Evolutionary conservation across 1,140 invertebrate genomes (phyloP).

Genomic region (Aphelenchoides avenae): DNA sequence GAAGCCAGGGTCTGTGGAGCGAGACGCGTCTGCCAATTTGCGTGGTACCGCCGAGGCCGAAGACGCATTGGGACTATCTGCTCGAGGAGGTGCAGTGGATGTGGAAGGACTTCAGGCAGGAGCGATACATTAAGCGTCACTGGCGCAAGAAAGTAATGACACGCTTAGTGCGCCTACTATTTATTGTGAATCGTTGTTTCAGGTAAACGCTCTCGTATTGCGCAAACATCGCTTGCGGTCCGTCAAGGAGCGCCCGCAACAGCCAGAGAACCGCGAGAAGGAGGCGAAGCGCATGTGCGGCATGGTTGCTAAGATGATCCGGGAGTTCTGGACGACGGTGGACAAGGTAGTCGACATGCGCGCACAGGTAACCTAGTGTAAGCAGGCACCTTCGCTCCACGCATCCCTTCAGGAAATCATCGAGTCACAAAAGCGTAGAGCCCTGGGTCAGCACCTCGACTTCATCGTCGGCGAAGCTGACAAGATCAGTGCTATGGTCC

Average conservation of each 20-base stretch:
- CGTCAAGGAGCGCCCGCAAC: conserved; percentile 7
- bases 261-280: conserved; percentile 17
- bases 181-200: conserved; percentile 10
- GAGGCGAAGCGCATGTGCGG: conserved; percentile 71
- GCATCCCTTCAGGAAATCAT: conserved; percentile 50
- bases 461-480: conserved; percentile 98
- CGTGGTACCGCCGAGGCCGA: conserved; percentile 48
- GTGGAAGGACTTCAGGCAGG: conserved; percentile 90
- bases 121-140: conserved; percentile 93
- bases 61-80: conserved; percentile 91
- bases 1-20: conserved; percentile 49
- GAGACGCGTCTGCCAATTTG: conserved; percentile 44
- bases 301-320: conserved; percentile 84
- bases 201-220: background rate
- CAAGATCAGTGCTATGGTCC: conserved; percentile 74
- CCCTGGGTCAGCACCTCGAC: conserved; percentile 90
- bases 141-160: conserved; percentile 78
- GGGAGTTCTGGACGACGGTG: conserved; percentile 76
- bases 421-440: conserved; percentile 69
- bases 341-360: conserved; percentile 54
- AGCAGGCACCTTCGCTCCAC: background rate
- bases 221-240: background rate
- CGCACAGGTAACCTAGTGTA: conserved; percentile 27
- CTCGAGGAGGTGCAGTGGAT: conserved; percentile 98
- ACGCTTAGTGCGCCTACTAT: too few relatives aligned